Percentiles rank a stretch among this genome's conserved stretches.
phyloP scores from a whole-genome alignment of 2,888 invertebrate species.

The Hydropsyche betteni region DNA sequence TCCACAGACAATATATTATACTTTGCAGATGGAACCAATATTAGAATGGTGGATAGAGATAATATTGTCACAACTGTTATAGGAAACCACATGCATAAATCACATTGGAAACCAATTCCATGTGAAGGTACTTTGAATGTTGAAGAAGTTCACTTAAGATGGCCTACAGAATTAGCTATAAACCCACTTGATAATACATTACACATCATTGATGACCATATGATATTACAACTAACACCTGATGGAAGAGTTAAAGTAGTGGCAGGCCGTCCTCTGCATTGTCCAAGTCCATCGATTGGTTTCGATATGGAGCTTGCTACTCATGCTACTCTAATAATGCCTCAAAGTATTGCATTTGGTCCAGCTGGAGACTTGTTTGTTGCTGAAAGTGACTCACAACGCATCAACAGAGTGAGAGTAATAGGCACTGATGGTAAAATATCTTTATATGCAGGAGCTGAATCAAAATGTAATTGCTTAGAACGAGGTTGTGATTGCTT shows the following conservation, averaged over 20 bases:
- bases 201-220: slow-evolving; percentile 96
- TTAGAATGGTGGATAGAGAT: slow-evolving; percentile 90
- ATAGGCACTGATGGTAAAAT: slow-evolving; percentile 95
- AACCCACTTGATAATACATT: slow-evolving; percentile 94
- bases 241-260: slow-evolving; percentile 92
- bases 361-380: slow-evolving; percentile 92
- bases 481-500: slow-evolving; percentile 93
- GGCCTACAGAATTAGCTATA: slow-evolving; percentile 95
- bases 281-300: slow-evolving; percentile 82
- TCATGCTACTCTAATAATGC: slow-evolving; percentile 90
- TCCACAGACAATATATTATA: slow-evolving; percentile 91
- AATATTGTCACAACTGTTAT: slow-evolving; percentile 92
- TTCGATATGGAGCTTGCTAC: slow-evolving; percentile 89
- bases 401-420: slow-evolving; percentile 89
- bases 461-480: slow-evolving; percentile 92
- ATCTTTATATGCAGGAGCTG: slow-evolving; percentile 91
- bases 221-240: slow-evolving; percentile 90
- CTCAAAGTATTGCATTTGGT: slow-evolving; percentile 93
- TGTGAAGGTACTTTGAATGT: slow-evolving; percentile 90
- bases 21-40: slow-evolving; percentile 95
- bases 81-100: slow-evolving; percentile 91
- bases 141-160: slow-evolving; percentile 92
- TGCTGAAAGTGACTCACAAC: slow-evolving; percentile 94
- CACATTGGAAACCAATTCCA: slow-evolving; percentile 93
- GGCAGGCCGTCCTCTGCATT: slow-evolving; percentile 92